Evolutionary conservation across 2,888 invertebrate genomes (phyloP), one percentile per base, ranked within the genome.

Genomic region (Entomobrya proxima): DNA sequence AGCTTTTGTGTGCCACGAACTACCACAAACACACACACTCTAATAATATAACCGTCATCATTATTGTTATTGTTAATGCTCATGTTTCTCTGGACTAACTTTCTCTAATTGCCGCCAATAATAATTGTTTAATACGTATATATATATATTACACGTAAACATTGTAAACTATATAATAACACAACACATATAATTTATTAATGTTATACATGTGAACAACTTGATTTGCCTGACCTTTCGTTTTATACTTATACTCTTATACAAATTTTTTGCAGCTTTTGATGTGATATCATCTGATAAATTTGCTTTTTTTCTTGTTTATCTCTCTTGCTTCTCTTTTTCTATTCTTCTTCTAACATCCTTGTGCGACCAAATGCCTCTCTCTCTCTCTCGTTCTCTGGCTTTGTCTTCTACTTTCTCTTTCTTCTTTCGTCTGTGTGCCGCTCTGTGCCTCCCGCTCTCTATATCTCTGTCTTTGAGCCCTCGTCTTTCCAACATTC

Each of bases 241-340:
- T 67, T 37, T 40, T 67, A 5, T 40, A 9, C 4, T 21, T 9
- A 72, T 44, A 75, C 37, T 30, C 9, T 47, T n/a, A 40, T 11
- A 76, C 61, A 64, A 13, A 35, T 35, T 78, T 47, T 32, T 44
- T 47, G 37, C 78, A 78, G 77, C 77, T 61, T 61, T 77, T 77
- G 13, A 67, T 69, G 80, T 80, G 55, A 80, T 69, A 64, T 52
- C 15, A 80, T 67, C 64, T 69, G 79, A 69, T 69, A 69, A 79
- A 79, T 37, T 61, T 27, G 80, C 72, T 72, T 82, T 81, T 82
- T 30, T 55, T 77, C 44, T 13, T 40, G 3, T 69, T 52, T 67
- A n/a, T n/a, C n/a, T 61, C 52, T 77, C 24, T 64, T 77, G 55
- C 52, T 69, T 52, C 37, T 74, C 72, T 81, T 55, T 52, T 76